These are phyloP conservation scores for Drosophila koepferae DNA, from an alignment of 2,888 invertebrate genomes.

Conservation along the genomic window DNA sequence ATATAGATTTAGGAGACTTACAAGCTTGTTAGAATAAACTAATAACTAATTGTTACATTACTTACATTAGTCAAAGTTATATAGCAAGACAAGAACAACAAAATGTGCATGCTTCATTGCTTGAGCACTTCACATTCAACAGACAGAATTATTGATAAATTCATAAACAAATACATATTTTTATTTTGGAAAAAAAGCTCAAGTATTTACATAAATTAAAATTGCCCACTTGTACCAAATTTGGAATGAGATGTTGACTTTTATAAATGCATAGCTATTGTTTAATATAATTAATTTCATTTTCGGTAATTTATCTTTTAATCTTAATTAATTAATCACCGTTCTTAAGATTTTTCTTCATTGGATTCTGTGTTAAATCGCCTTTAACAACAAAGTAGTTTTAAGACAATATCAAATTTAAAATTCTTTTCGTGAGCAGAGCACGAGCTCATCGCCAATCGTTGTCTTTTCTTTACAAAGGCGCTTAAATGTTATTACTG, in stretches of 20 bases:
- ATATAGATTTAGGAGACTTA: neutral
- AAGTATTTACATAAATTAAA: no score
- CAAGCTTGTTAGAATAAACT: neutral
- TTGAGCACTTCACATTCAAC: no score
- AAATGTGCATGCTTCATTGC: no score
- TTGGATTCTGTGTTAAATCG: neutral
- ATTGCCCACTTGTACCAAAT: no score
- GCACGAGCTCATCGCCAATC: constrained; percentile 39
- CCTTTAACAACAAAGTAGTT: neutral
- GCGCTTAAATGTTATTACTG: constrained; percentile 75
- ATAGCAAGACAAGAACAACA: no score
- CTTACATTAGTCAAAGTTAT: neutral
- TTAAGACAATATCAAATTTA: neutral
- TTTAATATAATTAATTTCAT: neutral
- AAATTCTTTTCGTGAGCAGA: neutral
- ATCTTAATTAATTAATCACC: neutral
- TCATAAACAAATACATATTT: no score
- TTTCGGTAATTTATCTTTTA: neutral
- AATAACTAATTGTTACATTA: neutral
- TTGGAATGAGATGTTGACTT: no score
- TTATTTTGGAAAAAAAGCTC: no score
- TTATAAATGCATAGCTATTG: no score
- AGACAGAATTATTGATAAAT: no score
- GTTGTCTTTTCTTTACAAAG: constrained; percentile 29
- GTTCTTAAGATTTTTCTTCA: no score